Evolutionary conservation across 2,113 vertebrate genomes (phyloP).

Genomic region (Xenopus borealis): DNA sequence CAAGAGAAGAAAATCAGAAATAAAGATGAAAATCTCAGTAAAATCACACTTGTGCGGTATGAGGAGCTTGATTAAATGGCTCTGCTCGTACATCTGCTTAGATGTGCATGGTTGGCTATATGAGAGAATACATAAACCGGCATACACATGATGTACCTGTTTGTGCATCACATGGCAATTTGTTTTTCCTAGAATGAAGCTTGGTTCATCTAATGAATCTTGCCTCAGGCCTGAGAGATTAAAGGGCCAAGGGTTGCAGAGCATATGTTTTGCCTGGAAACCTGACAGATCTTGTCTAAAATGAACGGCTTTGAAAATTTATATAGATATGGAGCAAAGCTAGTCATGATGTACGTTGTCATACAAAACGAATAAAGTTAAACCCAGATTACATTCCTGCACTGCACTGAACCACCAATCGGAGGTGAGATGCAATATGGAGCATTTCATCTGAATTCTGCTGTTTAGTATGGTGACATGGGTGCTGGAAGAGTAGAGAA

Average conservation of each 20-base stretch:
- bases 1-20: conserved; percentile 28
- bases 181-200: not conserved
- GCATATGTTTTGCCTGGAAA: not conserved
- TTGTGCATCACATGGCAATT: conserved; percentile 6
- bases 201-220: not conserved
- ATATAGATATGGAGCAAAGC: not conserved
- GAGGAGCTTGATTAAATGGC: conserved; percentile 37
- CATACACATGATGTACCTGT: conserved; percentile 18
- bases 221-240: not conserved
- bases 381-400: too few relatives aligned
- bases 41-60: conserved; percentile 28
- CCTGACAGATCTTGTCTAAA: not conserved
- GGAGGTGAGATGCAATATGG: too few relatives aligned
- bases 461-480: too few relatives aligned
- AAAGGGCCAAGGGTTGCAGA: not conserved
- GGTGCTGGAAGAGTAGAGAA: too few relatives aligned
- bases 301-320: not conserved
- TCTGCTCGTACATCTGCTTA: conserved; percentile 36
- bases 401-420: too few relatives aligned
- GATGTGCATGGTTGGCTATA: conserved; percentile 33
- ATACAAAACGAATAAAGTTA: too few relatives aligned
- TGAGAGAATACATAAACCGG: conserved; percentile 17
- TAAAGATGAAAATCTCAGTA: conserved; percentile 34
- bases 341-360: not conserved
- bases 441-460: too few relatives aligned